These are phyloP conservation scores for Ypsolopha sequella DNA, from an alignment of 2,888 invertebrate species.

Conservation along the genomic window DNA sequence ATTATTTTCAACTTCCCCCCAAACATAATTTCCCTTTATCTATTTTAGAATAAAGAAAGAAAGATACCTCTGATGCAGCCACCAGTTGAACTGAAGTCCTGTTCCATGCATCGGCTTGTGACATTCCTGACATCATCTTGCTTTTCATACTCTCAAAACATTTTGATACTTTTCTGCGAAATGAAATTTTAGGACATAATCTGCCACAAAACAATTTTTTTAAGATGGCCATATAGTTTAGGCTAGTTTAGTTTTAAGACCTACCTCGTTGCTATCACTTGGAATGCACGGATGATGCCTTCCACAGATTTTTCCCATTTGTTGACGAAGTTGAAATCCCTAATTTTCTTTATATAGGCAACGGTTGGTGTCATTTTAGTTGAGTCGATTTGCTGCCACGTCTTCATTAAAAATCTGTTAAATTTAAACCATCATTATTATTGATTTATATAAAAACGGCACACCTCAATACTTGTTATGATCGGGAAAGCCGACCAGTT, in stretches of 20 bases:
- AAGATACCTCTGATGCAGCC: slow-evolving; percentile 82
- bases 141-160: slow-evolving; percentile 77
- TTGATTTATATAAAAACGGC: background rate
- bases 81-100: slow-evolving; percentile 84
- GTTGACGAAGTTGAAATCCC: slow-evolving; percentile 17
- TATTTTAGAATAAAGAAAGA: background rate
- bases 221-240: background rate
- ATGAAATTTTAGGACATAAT: slow-evolving; percentile 6
- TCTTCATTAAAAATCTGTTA: slow-evolving; percentile 80
- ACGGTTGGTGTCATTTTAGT: slow-evolving; percentile 76
- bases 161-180: slow-evolving; percentile 75
- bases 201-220: background rate
- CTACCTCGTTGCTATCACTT: slow-evolving; percentile 74
- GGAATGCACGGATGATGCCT: slow-evolving; percentile 70
- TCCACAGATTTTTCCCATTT: slow-evolving; percentile 58
- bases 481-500: too few relatives aligned
- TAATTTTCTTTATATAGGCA: slow-evolving; percentile 70
- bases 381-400: slow-evolving; percentile 75
- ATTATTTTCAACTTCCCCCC: background rate
- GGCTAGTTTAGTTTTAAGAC: slow-evolving; percentile 7
- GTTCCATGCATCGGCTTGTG: slow-evolving; percentile 88
- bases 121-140: slow-evolving; percentile 71
- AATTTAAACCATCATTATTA: background rate
- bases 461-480: too few relatives aligned
- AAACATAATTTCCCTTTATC: background rate